Percentiles rank a stretch among this genome's conserved stretches.
Conservation (phyloP, 1,140 invertebrate species). For the Drosophila auraria region DNA sequence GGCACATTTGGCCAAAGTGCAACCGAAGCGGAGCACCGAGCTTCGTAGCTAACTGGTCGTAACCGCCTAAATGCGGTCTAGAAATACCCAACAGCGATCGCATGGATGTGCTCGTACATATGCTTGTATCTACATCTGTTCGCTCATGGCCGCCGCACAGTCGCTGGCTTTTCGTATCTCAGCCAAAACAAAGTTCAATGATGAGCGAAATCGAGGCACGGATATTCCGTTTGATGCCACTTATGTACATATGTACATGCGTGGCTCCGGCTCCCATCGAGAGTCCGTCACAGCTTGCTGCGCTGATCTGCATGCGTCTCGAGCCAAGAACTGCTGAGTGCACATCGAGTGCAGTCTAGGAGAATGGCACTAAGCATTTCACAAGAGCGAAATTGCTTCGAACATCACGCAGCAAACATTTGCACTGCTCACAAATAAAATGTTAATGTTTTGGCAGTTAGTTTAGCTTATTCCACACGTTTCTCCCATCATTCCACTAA, state of each 20-base stretch:
- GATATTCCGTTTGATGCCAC: neutral
- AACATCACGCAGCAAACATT: conserved; percentile 33
- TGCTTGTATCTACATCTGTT: conserved; percentile 22
- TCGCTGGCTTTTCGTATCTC: conserved; percentile 16
- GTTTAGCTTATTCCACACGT: conserved; percentile 53
- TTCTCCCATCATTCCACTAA: conserved; percentile 39
- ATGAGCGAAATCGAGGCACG: conserved; percentile 34
- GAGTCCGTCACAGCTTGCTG: conserved; percentile 17
- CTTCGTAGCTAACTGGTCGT: conserved; percentile 59
- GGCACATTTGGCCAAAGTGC: conserved; percentile 55
- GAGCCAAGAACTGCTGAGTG: conserved; percentile 31
- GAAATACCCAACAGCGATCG: conserved; percentile 20
- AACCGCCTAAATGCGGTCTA: conserved; percentile 72
- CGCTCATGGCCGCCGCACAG: conserved; percentile 28
- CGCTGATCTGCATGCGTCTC: conserved; percentile 38
- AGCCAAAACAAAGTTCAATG: conserved; percentile 70
- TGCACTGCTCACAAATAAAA: conserved; percentile 8
- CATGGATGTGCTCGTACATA: conserved; percentile 8
- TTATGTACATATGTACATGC: conserved; percentile 3
- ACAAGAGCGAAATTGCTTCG: conserved; percentile 41
- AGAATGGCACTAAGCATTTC: conserved; percentile 66
- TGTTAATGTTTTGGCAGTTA: conserved; percentile 41
- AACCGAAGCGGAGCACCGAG: conserved; percentile 50
- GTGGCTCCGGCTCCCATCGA: neutral
- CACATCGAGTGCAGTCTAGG: conserved; percentile 49